Conservation (phyloP, 2,113 vertebrate species). For the Hepsetus odoe region DNA sequence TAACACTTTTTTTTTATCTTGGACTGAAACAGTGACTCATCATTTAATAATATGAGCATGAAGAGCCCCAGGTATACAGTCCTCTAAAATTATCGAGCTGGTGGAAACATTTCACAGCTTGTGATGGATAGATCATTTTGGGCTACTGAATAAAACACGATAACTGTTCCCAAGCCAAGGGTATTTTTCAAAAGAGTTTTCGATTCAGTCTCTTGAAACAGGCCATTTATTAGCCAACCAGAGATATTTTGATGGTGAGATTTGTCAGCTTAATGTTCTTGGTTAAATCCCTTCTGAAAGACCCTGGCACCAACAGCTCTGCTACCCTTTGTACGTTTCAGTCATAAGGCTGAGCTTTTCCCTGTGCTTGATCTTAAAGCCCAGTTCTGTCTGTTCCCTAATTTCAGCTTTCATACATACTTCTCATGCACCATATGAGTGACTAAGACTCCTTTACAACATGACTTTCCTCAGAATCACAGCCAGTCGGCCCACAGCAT, state of each 20-base stretch:
- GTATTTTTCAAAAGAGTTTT: not conserved
- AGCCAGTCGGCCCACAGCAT: not conserved
- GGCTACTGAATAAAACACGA: not conserved
- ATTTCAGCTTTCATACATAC: slow-evolving; percentile 21
- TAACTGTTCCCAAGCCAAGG: not conserved
- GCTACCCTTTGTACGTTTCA: slow-evolving; percentile 23
- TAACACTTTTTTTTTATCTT: slow-evolving; percentile 13
- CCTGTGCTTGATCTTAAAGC: slow-evolving; percentile 43
- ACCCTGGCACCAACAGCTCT: slow-evolving; percentile 27
- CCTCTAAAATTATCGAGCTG: not conserved
- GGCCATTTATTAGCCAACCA: not conserved
- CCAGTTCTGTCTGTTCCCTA: not conserved
- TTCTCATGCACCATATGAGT: slow-evolving; percentile 8
- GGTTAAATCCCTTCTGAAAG: slow-evolving; percentile 24
- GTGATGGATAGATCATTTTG: not conserved
- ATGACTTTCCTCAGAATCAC: slow-evolving; percentile 9
- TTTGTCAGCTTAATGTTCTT: slow-evolving; percentile 18
- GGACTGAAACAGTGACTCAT: slow-evolving; percentile 4
- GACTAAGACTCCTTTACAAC: not conserved
- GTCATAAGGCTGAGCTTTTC: slow-evolving; percentile 50
- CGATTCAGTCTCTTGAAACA: not conserved
- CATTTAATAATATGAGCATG: slow-evolving; percentile 22
- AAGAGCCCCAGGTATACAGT: not conserved
- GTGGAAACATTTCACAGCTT: not conserved
- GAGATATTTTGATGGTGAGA: slow-evolving; percentile 10